Evolutionary conservation across 2,113 vertebrate species (phyloP).

Genomic region (Nymphicus hollandicus): DNA sequence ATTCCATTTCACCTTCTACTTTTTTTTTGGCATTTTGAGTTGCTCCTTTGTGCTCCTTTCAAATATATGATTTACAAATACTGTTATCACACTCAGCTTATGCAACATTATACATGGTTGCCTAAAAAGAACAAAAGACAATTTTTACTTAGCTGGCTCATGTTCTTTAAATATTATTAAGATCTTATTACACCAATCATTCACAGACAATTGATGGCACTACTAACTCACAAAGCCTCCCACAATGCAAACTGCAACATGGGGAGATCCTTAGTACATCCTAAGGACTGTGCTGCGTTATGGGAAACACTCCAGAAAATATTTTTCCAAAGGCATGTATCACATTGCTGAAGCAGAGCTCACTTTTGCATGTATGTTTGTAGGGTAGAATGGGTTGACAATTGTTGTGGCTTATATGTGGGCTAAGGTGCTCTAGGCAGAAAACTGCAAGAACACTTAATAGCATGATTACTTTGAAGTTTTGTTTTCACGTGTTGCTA

Average conservation of each 20-base stretch:
- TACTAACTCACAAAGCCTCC: neutral
- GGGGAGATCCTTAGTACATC: neutral
- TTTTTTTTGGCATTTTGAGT: neutral
- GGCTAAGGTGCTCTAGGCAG: neutral
- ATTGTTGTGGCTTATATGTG: neutral
- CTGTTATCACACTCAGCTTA: neutral
- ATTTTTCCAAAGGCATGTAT: neutral
- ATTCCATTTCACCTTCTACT: neutral
- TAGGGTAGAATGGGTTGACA: neutral
- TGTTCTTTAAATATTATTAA: neutral
- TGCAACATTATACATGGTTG: neutral
- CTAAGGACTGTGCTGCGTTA: neutral
- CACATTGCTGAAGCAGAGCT: neutral
- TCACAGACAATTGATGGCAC: neutral
- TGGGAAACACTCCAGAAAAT: neutral
- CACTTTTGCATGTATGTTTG: neutral
- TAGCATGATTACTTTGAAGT: neutral
- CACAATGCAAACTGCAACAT: neutral
- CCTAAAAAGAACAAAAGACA: neutral
- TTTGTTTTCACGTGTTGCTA: neutral
- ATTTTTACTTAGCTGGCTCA: neutral
- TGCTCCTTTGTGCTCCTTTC: neutral
- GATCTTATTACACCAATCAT: neutral
- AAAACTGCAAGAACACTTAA: neutral
- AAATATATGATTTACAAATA: neutral